Percentiles rank a stretch among this genome's conserved stretches.
Evolutionary conservation across 2,888 invertebrate species (phyloP).

Genomic region (Conus canariensis): DNA sequence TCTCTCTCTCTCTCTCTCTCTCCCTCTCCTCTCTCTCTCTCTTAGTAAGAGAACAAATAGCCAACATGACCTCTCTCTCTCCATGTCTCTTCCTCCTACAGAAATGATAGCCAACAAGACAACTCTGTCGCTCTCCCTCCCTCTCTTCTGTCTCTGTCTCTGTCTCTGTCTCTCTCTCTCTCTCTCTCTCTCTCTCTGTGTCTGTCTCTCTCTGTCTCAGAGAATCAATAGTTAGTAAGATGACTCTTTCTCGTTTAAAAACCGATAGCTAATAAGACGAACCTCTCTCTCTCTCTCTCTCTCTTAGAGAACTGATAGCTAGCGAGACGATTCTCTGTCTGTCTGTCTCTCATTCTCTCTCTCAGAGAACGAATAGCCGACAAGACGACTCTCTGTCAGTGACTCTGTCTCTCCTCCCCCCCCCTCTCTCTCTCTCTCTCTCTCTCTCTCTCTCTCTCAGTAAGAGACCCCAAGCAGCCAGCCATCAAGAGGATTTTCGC

Average conservation of each 20-base stretch:
- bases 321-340: slow-evolving; percentile 16
- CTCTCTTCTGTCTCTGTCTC: neutral
- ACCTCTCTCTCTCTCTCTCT: neutral
- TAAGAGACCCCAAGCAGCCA: neutral
- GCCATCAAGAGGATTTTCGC: neutral
- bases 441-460: too few species aligned
- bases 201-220: neutral
- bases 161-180: neutral
- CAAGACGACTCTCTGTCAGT: neutral
- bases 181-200: slow-evolving; percentile 8
- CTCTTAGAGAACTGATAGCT: neutral
- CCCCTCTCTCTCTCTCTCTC: neutral
- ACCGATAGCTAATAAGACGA: neutral
- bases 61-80: too few species aligned
- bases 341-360: slow-evolving; percentile 12
- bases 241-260: too few species aligned
- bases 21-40: neutral
- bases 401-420: neutral
- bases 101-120: neutral
- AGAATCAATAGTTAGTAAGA: neutral
- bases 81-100: neutral
- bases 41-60: too few species aligned
- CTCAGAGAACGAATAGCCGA: neutral
- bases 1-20: too few species aligned
- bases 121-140: neutral